Percentiles rank a stretch among this genome's conserved stretches.
Evolutionary conservation across 37 sponge, comb jelly and placozoan genomes (phyloP).

Genomic region (Crambe crambe): DNA sequence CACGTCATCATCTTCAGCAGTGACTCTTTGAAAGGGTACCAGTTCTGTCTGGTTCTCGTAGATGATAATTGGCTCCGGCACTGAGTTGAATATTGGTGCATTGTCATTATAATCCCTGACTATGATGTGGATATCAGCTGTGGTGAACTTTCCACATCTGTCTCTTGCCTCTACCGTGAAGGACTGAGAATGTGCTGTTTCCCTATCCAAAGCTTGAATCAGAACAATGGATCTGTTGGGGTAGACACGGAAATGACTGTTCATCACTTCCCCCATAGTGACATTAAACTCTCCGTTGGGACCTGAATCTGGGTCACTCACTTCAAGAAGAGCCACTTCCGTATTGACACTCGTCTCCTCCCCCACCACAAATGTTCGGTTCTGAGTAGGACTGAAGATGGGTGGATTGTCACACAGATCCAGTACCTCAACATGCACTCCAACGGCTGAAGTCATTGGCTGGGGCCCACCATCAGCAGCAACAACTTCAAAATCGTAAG

Average conservation of each 20-base stretch:
- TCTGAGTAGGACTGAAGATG: constrained; percentile 9
- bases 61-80: neutral
- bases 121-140: constrained; percentile 17
- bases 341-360: constrained; percentile 40
- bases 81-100: constrained; percentile 30
- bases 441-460: constrained; percentile 5
- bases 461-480: constrained; percentile 68
- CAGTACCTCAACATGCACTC: constrained; percentile 28
- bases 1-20: constrained; percentile 48
- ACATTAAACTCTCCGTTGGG: constrained; percentile 33
- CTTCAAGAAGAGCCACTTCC: constrained; percentile 24
- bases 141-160: neutral
- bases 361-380: constrained; percentile 30
- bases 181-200: constrained; percentile 7
- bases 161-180: constrained; percentile 56
- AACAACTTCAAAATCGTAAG: constrained; percentile 41
- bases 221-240: constrained; percentile 29
- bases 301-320: constrained; percentile 67
- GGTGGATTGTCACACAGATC: constrained; percentile 75
- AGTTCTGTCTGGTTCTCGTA: constrained; percentile 24
- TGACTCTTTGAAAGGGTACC: constrained; percentile 4
- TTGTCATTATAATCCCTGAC: constrained; percentile 55
- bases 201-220: constrained; percentile 43
- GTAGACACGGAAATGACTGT: constrained; percentile 16
- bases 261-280: constrained; percentile 7